Conservation (phyloP, 2,888 invertebrate genomes). For the Fragum fragum region DNA sequence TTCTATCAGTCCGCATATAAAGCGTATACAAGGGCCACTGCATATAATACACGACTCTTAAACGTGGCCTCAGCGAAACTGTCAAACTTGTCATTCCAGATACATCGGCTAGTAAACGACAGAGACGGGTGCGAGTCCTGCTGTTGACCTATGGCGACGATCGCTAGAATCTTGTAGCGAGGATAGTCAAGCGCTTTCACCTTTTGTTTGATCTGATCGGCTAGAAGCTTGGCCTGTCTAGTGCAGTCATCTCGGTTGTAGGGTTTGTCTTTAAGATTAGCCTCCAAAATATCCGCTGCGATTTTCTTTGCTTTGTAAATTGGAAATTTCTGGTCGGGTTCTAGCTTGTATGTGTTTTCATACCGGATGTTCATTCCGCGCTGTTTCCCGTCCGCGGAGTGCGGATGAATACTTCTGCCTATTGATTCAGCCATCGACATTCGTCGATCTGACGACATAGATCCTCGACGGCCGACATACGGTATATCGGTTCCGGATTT, state of each 20-base stretch:
- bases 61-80: constrained; percentile 78
- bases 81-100: constrained; percentile 81
- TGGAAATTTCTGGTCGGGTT: constrained; percentile 73
- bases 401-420: constrained; percentile 66
- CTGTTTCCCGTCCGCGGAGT: constrained; percentile 68
- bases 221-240: constrained; percentile 68
- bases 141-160: constrained; percentile 77
- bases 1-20: constrained; percentile 74
- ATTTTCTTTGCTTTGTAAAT: constrained; percentile 67
- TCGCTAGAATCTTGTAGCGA: constrained; percentile 78
- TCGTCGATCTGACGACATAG: neutral
- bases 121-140: constrained; percentile 68
- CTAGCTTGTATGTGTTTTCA: constrained; percentile 80
- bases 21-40: constrained; percentile 79
- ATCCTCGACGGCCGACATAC: constrained; percentile 14
- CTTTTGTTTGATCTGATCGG: constrained; percentile 78
- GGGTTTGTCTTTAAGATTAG: constrained; percentile 65
- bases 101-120: constrained; percentile 78
- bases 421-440: constrained; percentile 66
- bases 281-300: constrained; percentile 71
- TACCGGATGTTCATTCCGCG: constrained; percentile 66
- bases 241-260: constrained; percentile 77
- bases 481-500: neutral
- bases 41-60: constrained; percentile 74
- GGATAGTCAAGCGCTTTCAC: constrained; percentile 75